phyloP scores from a whole-genome alignment of 2,797 vertebrate species.

The Tiaroga cobitis region DNA sequence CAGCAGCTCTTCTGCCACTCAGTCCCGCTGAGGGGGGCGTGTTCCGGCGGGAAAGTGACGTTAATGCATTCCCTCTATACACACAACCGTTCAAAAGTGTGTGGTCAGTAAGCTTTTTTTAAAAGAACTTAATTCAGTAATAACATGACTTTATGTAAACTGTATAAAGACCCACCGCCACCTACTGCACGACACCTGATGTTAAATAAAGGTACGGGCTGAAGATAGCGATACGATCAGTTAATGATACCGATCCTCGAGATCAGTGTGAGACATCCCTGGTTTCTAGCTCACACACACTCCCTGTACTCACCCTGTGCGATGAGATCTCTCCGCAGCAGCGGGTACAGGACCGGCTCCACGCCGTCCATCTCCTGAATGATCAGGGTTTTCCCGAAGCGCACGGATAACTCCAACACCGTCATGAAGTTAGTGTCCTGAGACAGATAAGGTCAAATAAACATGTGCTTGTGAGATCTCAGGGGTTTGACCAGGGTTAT shows the following conservation, averaged over 20 bases:
- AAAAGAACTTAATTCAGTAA: not conserved
- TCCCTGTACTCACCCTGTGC: slow-evolving; percentile 84
- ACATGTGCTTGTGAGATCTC: not conserved
- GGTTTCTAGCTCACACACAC: not conserved
- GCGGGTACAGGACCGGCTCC: slow-evolving; percentile 92
- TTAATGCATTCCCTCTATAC: no score
- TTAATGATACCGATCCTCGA: no score
- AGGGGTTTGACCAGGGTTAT: not conserved
- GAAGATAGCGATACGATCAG: no score
- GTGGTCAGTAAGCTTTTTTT: not conserved
- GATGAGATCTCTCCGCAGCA: slow-evolving; percentile 90
- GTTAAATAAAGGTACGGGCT: not conserved
- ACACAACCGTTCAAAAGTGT: not conserved
- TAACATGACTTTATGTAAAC: no score
- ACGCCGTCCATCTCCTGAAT: slow-evolving; percentile 96
- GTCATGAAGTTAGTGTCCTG: slow-evolving; percentile 94
- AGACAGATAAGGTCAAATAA: not conserved
- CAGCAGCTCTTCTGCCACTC: no score
- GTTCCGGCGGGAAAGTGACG: no score
- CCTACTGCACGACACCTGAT: not conserved
- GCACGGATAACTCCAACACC: slow-evolving; percentile 90
- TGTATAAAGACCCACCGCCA: no score
- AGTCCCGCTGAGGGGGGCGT: no score
- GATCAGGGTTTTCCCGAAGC: slow-evolving; percentile 97
- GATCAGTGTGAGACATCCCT: not conserved